phyloP scores from a whole-genome alignment of 2,797 vertebrate genomes.

The Lemur catta region DNA sequence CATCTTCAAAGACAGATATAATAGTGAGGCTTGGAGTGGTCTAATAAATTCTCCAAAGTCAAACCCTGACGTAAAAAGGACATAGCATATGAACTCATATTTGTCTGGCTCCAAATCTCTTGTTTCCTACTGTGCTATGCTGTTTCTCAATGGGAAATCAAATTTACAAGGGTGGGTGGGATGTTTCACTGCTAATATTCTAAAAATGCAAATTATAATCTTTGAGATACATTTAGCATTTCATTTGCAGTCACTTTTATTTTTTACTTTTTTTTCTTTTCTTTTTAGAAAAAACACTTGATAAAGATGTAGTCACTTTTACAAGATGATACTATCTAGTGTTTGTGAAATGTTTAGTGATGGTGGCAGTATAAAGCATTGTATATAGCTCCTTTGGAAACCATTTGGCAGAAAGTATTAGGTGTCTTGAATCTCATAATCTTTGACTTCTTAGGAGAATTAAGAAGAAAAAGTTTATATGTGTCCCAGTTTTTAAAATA shows the following conservation, averaged over 20 bases:
- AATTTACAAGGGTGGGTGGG: neutral
- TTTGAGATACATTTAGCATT: neutral
- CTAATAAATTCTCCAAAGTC: neutral
- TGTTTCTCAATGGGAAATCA: neutral
- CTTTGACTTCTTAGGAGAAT: neutral
- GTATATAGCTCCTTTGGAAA: neutral
- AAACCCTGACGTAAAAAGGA: neutral
- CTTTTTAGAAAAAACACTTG: too few species aligned
- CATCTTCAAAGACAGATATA: neutral
- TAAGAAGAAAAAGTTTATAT: neutral
- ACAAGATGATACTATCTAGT: neutral
- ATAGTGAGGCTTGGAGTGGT: neutral
- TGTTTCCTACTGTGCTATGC: neutral
- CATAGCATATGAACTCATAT: neutral
- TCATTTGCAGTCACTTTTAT: neutral
- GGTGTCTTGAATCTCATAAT: neutral
- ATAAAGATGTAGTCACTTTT: neutral
- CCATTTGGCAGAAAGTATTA: neutral
- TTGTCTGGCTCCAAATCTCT: neutral
- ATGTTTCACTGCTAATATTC: neutral
- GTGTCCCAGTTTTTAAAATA: conserved; percentile 17
- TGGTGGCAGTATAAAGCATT: neutral
- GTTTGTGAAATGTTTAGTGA: neutral
- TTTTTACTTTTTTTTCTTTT: too few species aligned
- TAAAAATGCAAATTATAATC: conserved; percentile 5